Evolutionary conservation across 1,140 invertebrate species (phyloP).

Genomic region (Drosophila parvula): DNA sequence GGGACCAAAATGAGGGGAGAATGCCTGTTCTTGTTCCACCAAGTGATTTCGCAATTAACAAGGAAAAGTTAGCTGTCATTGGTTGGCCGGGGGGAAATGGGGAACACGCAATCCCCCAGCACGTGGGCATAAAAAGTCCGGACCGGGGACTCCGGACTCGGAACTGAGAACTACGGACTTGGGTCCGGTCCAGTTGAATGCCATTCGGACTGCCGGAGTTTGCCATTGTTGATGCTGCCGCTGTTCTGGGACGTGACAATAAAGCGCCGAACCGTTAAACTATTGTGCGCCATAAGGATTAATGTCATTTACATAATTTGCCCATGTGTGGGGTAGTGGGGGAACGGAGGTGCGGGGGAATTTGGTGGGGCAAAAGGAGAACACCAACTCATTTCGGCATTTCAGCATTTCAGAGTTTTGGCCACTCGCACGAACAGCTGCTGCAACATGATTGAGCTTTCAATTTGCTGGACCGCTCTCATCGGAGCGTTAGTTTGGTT

Average conservation of each 20-base stretch:
- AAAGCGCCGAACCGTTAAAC: conserved; percentile 79
- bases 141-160: conserved; percentile 31
- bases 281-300: conserved; percentile 81
- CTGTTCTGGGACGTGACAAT: conserved; percentile 69
- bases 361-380: too few relatives aligned
- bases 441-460: conserved; percentile 80
- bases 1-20: conserved; percentile 5
- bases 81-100: conserved; percentile 3
- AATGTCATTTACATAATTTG: conserved; percentile 81
- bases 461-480: conserved; percentile 68
- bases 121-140: conserved; percentile 71
- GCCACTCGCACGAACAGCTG: conserved; percentile 76
- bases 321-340: conserved; percentile 37
- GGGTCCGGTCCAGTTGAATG: conserved; percentile 32
- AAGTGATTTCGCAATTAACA: conserved; percentile 80
- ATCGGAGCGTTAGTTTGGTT: conserved; percentile 16
- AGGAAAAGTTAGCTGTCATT: conserved; percentile 60
- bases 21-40: conserved; percentile 37
- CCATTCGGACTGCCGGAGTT: conserved; percentile 57
- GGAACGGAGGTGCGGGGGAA: neutral
- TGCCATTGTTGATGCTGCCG: conserved; percentile 48
- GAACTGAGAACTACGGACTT: conserved; percentile 4
- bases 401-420: conserved; percentile 41
- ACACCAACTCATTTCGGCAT: conserved; percentile 38
- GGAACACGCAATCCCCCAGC: conserved; percentile 51